Evolutionary conservation across 2,888 invertebrate species (phyloP), one percentile per base, ranked within the genome.

Genomic region (Lasioglossum malachurum): DNA sequence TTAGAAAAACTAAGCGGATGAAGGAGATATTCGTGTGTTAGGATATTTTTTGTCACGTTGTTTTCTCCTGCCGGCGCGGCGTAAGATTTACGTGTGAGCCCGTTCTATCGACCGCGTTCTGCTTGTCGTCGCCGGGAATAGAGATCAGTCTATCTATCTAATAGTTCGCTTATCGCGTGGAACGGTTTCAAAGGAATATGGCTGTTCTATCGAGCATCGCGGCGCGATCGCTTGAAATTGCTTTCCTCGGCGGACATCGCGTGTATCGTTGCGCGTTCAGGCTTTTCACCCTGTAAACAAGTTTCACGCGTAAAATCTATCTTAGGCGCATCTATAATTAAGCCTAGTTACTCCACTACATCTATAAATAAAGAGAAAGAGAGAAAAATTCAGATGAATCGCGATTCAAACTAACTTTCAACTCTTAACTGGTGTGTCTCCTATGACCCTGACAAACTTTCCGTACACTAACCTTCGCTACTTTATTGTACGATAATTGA

Each of bases 141-240:
- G 46, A 67, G 80, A 81, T 72, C 72, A 31, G 71, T 81, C 38
- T 46, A 57, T 60, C 57, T 76, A 46, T 60, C 57, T 76, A 46
- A 72, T 46, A 76, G 71, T 76, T 72, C 75, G 31, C 71, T 81
- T 81, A 35, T 72, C 78, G 69, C 27, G n/a, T 19, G n/a, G 19
- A 27, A 57, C 71, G 31, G n/a, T 76, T 81, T 81, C 81, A 81
- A 82, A 78, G 82, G 74, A 57, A n/a, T 8, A 44, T 19, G n/a
- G 69, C 38, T 49, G 78, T 74, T 46, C 16, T 67, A 60, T 71
- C 44, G 41, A 49, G 57, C 41, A 41, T 31, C 35, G 75, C 44
- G 41, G 31, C 71, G 27, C 57, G 46, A 79, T 80, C 60, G 73
- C 57, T 75, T 69, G 60, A 76, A 64, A 44, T 76, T 41, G 64